These are phyloP conservation scores for Callinectes sapidus DNA, from an alignment of 2,888 invertebrate genomes.

Conservation along the genomic window DNA sequence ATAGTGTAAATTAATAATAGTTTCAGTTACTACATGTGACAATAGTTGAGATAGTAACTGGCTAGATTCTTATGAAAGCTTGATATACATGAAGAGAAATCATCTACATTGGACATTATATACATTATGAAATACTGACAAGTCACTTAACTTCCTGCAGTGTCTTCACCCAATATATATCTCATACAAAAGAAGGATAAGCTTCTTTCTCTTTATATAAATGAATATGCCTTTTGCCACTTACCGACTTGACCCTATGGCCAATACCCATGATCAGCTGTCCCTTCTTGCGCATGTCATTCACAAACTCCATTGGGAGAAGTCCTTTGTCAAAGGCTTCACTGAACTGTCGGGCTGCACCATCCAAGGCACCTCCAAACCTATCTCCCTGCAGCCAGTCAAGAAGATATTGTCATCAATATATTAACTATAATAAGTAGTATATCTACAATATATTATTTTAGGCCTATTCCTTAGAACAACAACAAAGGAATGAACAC, in stretches of 20 bases:
- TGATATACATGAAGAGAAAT: background rate
- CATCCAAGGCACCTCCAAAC: conserved; percentile 98
- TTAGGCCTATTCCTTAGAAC: too few relatives aligned
- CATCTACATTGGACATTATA: background rate
- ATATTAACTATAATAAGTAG: background rate
- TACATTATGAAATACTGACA: background rate
- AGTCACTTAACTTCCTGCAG: background rate
- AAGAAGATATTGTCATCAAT: conserved; percentile 27
- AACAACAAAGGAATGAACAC: too few relatives aligned
- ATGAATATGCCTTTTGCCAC: conserved; percentile 73
- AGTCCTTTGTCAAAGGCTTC: conserved; percentile 95
- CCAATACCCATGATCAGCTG: conserved; percentile 99
- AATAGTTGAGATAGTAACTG: background rate
- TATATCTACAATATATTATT: background rate
- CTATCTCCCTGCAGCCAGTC: conserved; percentile 87
- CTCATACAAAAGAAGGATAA: background rate
- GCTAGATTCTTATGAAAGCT: background rate
- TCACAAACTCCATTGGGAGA: conserved; percentile 99
- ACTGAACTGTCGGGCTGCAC: conserved; percentile 97
- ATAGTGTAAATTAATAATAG: background rate
- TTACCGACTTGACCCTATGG: conserved; percentile 86
- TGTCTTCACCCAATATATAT: background rate
- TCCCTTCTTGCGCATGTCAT: conserved; percentile 96
- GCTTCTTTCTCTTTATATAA: background rate
- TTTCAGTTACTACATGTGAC: background rate